Conservation (phyloP, 2,113 vertebrate genomes). For the Sinocyclocheilus grahami region DNA sequence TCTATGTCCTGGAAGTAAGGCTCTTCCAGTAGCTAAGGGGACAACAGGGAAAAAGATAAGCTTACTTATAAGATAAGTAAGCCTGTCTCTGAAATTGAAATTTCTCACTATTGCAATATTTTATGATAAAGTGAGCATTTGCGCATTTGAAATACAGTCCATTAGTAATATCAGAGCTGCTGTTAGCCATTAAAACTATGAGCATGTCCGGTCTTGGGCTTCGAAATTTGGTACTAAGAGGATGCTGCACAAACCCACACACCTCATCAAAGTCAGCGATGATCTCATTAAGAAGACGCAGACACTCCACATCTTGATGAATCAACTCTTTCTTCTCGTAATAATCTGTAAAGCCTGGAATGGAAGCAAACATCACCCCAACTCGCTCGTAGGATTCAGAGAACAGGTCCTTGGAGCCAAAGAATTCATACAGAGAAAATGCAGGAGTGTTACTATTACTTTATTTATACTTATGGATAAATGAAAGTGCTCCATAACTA, state of each 20-base stretch:
- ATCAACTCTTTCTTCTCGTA: conserved; percentile 88
- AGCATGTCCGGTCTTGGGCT: too few species aligned
- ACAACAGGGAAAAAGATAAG: too few species aligned
- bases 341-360: conserved; percentile 88
- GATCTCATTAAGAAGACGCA: conserved; percentile 89
- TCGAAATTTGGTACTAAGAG: not conserved
- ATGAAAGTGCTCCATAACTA: not conserved
- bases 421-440: conserved; percentile 20
- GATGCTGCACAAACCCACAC: not conserved
- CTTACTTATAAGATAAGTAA: too few species aligned
- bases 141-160: too few species aligned
- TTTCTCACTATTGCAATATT: too few species aligned
- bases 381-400: conserved; percentile 89
- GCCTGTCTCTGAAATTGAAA: too few species aligned
- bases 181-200: too few species aligned
- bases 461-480: not conserved
- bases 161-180: too few species aligned
- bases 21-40: too few species aligned
- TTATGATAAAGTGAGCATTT: too few species aligned
- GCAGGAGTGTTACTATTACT: too few species aligned
- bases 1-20: too few species aligned
- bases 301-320: conserved; percentile 87
- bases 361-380: conserved; percentile 91
- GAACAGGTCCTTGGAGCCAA: conserved; percentile 81
- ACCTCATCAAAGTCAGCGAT: conserved; percentile 93